Evolutionary conservation across 2,113 vertebrate species (phyloP).

Genomic region (Macquaria ambigua): DNA sequence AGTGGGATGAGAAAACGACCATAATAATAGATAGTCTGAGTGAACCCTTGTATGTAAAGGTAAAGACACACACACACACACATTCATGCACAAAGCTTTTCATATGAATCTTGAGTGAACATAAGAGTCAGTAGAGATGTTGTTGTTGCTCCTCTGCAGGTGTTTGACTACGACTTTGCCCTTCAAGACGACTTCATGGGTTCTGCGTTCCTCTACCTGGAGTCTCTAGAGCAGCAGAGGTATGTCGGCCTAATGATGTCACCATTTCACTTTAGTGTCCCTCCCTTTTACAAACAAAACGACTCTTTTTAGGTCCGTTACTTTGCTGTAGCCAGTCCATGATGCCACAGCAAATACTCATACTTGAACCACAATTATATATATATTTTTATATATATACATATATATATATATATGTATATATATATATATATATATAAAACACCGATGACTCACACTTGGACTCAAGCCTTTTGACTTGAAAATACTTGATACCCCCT

Average conservation of each 20-base stretch:
- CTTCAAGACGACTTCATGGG: conserved; percentile 98
- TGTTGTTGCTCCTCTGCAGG: conserved; percentile 79
- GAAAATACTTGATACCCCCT: no score
- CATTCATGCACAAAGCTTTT: neutral
- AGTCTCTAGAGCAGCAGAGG: conserved; percentile 91
- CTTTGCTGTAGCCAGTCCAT: no score
- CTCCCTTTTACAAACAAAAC: neutral
- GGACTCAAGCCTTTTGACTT: no score
- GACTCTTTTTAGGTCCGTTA: neutral
- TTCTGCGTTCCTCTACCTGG: conserved; percentile 91
- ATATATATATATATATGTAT: no score
- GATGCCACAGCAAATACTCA: no score
- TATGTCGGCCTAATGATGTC: neutral
- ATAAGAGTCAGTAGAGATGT: neutral
- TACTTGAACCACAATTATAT: no score
- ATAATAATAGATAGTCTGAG: conserved; percentile 87
- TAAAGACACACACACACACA: conserved; percentile 68
- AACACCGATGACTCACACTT: no score
- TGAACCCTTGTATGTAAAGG: conserved; percentile 94
- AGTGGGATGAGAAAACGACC: conserved; percentile 92
- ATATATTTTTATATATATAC: no score
- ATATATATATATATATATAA: no score
- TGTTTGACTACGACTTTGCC: conserved; percentile 98
- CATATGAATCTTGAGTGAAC: neutral
- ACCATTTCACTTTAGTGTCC: neutral